Percentiles rank a stretch among this genome's conserved stretches.
Evolutionary conservation across 2,113 vertebrate genomes (phyloP).

Genomic region (Pongo abelii): DNA sequence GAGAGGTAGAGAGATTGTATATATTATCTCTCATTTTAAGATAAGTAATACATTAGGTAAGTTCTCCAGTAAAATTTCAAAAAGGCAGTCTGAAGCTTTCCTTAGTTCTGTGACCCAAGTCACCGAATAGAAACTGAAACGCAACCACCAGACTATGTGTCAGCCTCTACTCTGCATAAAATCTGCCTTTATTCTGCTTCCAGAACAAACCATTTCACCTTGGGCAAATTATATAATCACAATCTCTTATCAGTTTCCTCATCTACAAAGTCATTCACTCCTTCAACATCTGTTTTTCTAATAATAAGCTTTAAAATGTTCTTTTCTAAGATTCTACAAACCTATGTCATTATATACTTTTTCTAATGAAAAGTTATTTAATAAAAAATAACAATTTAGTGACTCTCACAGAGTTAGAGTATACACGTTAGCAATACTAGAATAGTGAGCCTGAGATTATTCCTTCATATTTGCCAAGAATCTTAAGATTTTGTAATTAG

Average conservation of each 20-base stretch:
- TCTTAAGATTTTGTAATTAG: neutral
- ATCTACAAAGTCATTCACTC: neutral
- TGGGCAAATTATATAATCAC: neutral
- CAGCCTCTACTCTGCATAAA: neutral
- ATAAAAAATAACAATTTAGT: neutral
- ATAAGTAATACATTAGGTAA: neutral
- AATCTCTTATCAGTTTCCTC: neutral
- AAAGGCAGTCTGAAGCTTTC: neutral
- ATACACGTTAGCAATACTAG: neutral
- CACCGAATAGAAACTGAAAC: neutral
- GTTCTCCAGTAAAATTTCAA: neutral
- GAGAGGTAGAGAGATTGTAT: neutral
- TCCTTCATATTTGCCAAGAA: neutral
- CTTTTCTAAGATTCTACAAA: neutral
- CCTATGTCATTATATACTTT: neutral
- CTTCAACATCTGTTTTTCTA: neutral
- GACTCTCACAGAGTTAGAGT: neutral
- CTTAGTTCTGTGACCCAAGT: neutral
- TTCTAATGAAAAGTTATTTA: neutral
- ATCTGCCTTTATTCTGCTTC: neutral
- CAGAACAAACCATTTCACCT: neutral
- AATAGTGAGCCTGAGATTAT: constrained; percentile 1
- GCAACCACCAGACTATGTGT: neutral
- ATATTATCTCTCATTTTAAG: neutral
- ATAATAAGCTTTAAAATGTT: neutral